These are phyloP conservation scores for Campylorhamphus procurvoides DNA, from an alignment of 2,113 vertebrate genomes.

Conservation along the genomic window DNA sequence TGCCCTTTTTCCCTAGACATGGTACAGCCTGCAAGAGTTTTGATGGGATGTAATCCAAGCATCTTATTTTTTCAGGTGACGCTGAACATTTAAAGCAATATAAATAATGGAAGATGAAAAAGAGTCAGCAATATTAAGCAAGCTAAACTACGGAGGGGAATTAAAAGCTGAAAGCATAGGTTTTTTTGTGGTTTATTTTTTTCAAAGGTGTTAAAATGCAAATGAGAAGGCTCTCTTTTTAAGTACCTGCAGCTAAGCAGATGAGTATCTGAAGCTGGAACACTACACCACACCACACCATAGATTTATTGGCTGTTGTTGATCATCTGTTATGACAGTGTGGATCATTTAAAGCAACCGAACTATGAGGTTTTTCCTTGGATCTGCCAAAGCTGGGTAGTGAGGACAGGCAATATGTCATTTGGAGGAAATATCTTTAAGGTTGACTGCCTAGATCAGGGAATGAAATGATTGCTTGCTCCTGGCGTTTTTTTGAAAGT, in stretches of 20 bases:
- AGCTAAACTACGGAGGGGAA: neutral
- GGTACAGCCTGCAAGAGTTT: neutral
- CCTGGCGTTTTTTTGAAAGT: accelerated
- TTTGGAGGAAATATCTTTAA: neutral
- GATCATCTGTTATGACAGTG: neutral
- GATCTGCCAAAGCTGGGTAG: neutral
- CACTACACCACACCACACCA: no score
- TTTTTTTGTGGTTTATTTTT: neutral
- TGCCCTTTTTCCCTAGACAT: neutral
- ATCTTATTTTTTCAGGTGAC: conserved; percentile 26
- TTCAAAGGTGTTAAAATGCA: neutral
- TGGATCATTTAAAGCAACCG: neutral
- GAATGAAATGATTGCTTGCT: neutral
- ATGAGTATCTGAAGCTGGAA: neutral
- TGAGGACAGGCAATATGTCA: neutral
- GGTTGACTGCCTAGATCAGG: neutral
- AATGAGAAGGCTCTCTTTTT: neutral
- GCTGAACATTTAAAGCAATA: neutral
- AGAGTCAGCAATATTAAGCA: neutral
- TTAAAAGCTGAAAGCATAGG: neutral
- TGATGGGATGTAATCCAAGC: neutral
- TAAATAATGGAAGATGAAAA: neutral
- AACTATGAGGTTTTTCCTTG: neutral
- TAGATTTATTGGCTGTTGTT: neutral
- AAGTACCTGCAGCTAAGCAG: neutral